Conservation (phyloP, 1,140 invertebrate species). For the Agrypnia vestita region DNA sequence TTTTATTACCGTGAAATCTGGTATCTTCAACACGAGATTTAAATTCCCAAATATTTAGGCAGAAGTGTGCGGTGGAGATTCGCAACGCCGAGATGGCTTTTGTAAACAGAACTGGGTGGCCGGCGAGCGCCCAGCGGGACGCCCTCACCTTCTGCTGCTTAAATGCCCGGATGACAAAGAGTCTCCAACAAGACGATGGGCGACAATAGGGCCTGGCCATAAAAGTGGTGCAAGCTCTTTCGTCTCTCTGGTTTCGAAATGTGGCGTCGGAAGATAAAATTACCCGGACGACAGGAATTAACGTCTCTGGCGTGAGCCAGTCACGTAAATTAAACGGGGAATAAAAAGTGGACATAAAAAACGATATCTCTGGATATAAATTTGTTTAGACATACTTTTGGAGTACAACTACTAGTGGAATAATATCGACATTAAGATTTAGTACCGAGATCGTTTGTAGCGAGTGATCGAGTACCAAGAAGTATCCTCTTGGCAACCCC, state of each 20-base stretch:
- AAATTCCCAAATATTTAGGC: slow-evolving; percentile 34
- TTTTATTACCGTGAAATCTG: slow-evolving; percentile 55
- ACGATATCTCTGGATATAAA: not conserved
- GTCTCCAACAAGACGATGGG: slow-evolving; percentile 23
- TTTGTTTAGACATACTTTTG: too few species aligned
- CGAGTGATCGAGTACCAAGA: too few species aligned
- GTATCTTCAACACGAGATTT: slow-evolving; percentile 41
- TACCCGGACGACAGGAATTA: not conserved
- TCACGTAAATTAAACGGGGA: slow-evolving; percentile 23
- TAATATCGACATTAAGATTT: too few species aligned
- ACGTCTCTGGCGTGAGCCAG: not conserved
- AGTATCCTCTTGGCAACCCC: too few species aligned
- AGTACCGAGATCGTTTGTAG: too few species aligned
- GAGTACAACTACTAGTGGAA: too few species aligned
- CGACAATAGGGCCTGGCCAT: slow-evolving; percentile 31
- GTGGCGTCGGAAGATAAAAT: slow-evolving; percentile 6
- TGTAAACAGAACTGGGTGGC: slow-evolving; percentile 54
- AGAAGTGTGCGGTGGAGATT: slow-evolving; percentile 37
- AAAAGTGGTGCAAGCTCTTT: slow-evolving; percentile 33
- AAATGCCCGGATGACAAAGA: slow-evolving; percentile 21
- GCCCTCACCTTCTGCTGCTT: slow-evolving; percentile 35
- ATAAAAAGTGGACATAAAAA: not conserved
- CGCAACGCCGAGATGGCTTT: slow-evolving; percentile 43
- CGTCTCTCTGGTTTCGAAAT: not conserved
- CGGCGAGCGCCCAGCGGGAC: slow-evolving; percentile 42